These are phyloP conservation scores for Pipistrellus pipistrellus DNA, from an alignment of 2,797 vertebrate genomes.

Conservation along the genomic window DNA sequence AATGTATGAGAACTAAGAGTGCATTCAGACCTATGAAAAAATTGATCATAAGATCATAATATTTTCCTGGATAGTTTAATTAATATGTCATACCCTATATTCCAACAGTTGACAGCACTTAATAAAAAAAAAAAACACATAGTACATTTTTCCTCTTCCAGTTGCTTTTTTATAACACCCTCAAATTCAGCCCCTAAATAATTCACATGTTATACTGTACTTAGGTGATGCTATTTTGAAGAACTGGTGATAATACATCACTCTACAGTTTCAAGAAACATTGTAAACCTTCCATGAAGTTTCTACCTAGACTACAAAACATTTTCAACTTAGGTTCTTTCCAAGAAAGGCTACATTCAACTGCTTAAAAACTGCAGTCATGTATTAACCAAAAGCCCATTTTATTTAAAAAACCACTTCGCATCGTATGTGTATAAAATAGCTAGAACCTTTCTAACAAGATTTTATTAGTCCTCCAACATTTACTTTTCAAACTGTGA, in stretches of 20 bases:
- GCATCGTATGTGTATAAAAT: not conserved
- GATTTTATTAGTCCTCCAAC: constrained; percentile 14
- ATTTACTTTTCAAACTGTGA: constrained; percentile 45
- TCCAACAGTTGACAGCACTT: not conserved
- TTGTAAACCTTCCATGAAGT: not conserved
- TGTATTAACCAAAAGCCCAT: not conserved
- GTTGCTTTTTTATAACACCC: not conserved
- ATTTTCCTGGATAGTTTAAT: constrained; percentile 7
- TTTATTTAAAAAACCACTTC: not conserved
- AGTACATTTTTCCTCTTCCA: not conserved
- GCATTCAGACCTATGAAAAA: constrained; percentile 2
- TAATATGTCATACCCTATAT: not conserved
- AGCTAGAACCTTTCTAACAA: not conserved
- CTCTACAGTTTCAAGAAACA: constrained; percentile 1
- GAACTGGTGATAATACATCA: not conserved
- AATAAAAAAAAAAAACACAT: not conserved
- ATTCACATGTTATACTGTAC: not conserved
- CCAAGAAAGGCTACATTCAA: not conserved
- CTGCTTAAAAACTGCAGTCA: constrained; percentile 22
- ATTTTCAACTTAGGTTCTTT: not conserved
- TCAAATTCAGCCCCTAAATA: not conserved
- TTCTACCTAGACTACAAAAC: constrained; percentile 20
- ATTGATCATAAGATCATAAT: not conserved
- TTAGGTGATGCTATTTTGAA: not conserved
- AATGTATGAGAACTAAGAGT: not conserved